Evolutionary conservation across 1,140 invertebrate species (phyloP).

Genomic region (Myzus persicae): DNA sequence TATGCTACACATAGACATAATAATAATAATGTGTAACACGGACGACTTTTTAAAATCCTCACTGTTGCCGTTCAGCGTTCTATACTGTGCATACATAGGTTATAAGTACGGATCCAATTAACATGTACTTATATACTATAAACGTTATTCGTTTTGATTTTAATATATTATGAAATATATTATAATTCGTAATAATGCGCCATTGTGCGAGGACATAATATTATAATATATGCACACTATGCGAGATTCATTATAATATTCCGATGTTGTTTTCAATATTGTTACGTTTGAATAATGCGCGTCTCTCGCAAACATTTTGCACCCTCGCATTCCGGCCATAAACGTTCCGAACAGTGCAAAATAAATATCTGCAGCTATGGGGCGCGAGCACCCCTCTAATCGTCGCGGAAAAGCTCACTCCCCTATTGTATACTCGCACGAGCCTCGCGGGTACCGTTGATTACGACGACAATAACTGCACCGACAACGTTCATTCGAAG

Average conservation of each 20-base stretch:
- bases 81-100: background rate
- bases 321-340: conserved; percentile 5
- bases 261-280: conserved; percentile 23
- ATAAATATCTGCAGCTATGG: background rate
- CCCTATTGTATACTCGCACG: background rate
- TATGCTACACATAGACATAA: background rate
- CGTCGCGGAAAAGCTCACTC: conserved; percentile 20
- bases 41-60: background rate
- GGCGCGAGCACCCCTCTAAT: conserved; percentile 7
- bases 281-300: conserved; percentile 32
- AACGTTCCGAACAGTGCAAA: conserved; percentile 1
- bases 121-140: background rate
- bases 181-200: conserved; percentile 25
- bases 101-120: background rate
- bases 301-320: conserved; percentile 21
- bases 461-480: background rate
- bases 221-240: background rate
- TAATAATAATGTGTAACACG: background rate
- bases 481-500: background rate
- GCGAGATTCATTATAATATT: conserved; percentile 23
- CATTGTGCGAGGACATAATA: background rate
- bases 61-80: no score
- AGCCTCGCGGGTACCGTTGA: background rate
- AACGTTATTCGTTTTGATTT: conserved; percentile 18
- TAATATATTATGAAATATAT: background rate